Evolutionary conservation across 1,140 invertebrate species (phyloP).

Genomic region (Leptestheria dahalacensis): DNA sequence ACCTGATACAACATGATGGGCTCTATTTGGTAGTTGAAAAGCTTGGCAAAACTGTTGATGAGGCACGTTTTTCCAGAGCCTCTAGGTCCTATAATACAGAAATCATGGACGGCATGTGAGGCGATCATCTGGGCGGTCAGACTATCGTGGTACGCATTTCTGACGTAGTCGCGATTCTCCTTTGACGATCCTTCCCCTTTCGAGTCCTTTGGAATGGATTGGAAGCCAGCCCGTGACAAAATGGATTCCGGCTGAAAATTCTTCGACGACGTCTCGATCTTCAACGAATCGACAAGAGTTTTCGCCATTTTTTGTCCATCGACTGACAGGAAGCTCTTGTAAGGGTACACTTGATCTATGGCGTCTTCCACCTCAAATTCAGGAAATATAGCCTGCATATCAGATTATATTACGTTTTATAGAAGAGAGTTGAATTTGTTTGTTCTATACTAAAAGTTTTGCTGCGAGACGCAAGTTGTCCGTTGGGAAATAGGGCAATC

Average conservation of each 20-base stretch:
- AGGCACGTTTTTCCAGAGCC: constrained; percentile 83
- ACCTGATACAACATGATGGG: constrained; percentile 81
- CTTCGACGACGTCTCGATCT: constrained; percentile 11
- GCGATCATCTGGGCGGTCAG: constrained; percentile 61
- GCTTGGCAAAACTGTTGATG: constrained; percentile 53
- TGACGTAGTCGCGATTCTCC: constrained; percentile 34
- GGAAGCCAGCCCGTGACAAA: constrained; percentile 9
- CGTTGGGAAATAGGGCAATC: constrained; percentile 78
- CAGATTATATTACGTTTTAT: background rate
- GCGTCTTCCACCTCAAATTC: constrained; percentile 43
- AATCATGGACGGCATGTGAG: constrained; percentile 57
- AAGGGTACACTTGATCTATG: constrained; percentile 65
- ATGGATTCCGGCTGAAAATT: background rate
- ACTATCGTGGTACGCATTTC: constrained; percentile 61
- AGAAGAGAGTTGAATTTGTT: background rate
- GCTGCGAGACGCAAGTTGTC: constrained; percentile 56
- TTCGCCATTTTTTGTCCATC: constrained; percentile 54
- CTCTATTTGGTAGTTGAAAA: constrained; percentile 63
- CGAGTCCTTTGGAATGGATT: no score
- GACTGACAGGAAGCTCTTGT: constrained; percentile 52
- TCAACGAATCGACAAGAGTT: constrained; percentile 44
- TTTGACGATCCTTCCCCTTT: no score
- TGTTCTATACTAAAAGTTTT: constrained; percentile 47
- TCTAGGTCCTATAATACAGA: constrained; percentile 76
- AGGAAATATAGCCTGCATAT: background rate